These are phyloP conservation scores for Engystomops pustulosus DNA, from an alignment of 2,113 vertebrate species.

Conservation along the genomic window DNA sequence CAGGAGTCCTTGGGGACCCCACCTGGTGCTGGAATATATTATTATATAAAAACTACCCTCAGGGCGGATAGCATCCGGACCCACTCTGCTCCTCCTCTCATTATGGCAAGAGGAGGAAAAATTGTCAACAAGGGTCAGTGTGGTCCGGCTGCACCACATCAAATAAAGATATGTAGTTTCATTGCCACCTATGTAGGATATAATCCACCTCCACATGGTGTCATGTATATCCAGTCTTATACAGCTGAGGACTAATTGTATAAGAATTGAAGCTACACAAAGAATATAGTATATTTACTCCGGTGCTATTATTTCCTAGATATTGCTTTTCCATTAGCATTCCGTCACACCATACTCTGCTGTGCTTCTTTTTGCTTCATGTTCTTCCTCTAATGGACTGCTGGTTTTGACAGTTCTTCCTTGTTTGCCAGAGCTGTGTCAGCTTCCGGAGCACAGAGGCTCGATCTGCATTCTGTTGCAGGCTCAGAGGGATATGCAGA, in stretches of 20 bases:
- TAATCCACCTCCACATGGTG: no score
- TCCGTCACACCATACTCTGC: slow-evolving; percentile 79
- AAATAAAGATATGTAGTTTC: no score
- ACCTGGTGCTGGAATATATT: no score
- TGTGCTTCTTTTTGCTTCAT: slow-evolving; percentile 75
- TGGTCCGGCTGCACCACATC: no score
- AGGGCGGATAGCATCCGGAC: no score
- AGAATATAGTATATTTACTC: not conserved
- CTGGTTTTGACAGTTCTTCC: slow-evolving; percentile 98
- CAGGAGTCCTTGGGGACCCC: no score
- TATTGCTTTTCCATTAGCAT: slow-evolving; percentile 82
- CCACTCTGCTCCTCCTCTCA: no score
- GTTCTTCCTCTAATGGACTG: slow-evolving; percentile 82
- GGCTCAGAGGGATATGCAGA: slow-evolving; percentile 88
- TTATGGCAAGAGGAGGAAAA: no score
- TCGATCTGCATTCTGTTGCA: slow-evolving; percentile 90
- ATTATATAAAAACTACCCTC: no score
- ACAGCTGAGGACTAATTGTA: not conserved
- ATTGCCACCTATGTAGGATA: no score
- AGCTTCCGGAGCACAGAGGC: slow-evolving; percentile 86
- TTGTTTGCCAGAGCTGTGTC: slow-evolving; percentile 91
- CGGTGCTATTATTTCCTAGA: slow-evolving; percentile 73
- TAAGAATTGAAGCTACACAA: slow-evolving; percentile 19
- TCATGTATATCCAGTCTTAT: no score
- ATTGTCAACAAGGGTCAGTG: no score